Evolutionary conservation across 2,113 vertebrate genomes (phyloP), one percentile per base, ranked within the genome.

Genomic region (Cyprinodon brontotheroides): DNA sequence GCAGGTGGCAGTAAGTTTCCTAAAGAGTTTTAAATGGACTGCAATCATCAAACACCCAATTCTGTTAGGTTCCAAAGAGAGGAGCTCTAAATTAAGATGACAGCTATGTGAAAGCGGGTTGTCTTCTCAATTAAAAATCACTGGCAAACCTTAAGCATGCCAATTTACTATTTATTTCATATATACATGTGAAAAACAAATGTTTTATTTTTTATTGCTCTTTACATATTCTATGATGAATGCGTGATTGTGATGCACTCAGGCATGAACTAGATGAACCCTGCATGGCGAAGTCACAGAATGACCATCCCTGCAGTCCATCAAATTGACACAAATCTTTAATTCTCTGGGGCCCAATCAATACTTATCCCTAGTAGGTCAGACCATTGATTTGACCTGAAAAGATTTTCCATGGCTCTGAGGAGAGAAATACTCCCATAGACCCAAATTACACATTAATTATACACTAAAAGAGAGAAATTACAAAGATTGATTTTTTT

Each of bases 351-450:
- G 71, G 12, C 38, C 62, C 1, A 7, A 76, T 84, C 72, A 11
- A 79, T 85, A 37, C 8, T 36, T 43, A 61, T 72, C 37, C 20
- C 17, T 64, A 47, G 61, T 47, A 65, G 70, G 73, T 66, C 74
- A 67, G 60, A 0, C 1, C 22, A 68, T 66, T 68, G 78, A 86
- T 62, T 11, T 5, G 20, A 53, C 68, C 72, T 1, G 12, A 14
- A 43, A 68, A 69, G 11, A 70, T 48, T 75, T 82, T 87, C 80
- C 75, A 64, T 74, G 40, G 45, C 0, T 1, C 63, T 48, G 53
- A 45, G 61, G 47, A 66, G 53, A 20, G 39, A 38, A 57, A 57
- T 11, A 47, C 17, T 38, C 43, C 57, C 12, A 29, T 15, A 8
- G 45, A 50, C 20, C 3, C 0, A 0, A 20, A n/a, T 29, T n/a